A percentile compares a stretch with the other conserved stretches of the same genome.
phyloP scores from a whole-genome alignment of 2,797 vertebrate species.

The Siniperca undulata region DNA sequence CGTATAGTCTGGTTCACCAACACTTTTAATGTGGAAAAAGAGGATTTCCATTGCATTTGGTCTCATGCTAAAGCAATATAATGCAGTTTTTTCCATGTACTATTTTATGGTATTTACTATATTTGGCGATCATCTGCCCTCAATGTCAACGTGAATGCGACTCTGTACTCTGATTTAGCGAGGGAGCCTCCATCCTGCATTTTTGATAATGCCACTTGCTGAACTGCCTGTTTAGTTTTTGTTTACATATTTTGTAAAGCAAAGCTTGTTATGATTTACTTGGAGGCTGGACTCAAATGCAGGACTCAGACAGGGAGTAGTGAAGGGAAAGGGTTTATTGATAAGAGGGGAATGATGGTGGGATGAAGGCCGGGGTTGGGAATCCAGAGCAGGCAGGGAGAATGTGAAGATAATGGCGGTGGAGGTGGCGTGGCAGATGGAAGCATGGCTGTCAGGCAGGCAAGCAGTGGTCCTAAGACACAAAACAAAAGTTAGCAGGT shows the following conservation, averaged over 20 bases:
- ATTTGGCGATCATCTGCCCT: background rate
- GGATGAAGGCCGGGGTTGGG: too few relatives aligned
- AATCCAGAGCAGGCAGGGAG: too few relatives aligned
- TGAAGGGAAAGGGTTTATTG: too few relatives aligned
- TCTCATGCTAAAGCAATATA: background rate
- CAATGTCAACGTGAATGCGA: background rate
- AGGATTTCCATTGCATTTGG: background rate
- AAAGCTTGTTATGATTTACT: too few relatives aligned
- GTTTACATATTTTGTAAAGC: slow-evolving; percentile 7
- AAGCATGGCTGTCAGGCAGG: too few relatives aligned
- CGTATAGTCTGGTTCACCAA: background rate
- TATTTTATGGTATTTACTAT: background rate
- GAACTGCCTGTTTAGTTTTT: background rate
- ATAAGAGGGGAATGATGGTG: too few relatives aligned
- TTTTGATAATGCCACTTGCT: background rate
- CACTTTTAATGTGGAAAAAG: background rate
- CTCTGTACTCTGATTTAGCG: background rate
- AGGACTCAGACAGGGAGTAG: too few relatives aligned
- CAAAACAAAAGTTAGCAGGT: too few relatives aligned
- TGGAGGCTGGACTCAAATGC: too few relatives aligned
- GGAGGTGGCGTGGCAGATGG: too few relatives aligned
- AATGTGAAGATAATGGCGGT: too few relatives aligned
- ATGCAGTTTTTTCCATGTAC: background rate
- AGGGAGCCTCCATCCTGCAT: fast-evolving
- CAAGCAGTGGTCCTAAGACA: too few relatives aligned